phyloP scores from a whole-genome alignment of 2,113 vertebrate genomes.

The Colinus virginianus region DNA sequence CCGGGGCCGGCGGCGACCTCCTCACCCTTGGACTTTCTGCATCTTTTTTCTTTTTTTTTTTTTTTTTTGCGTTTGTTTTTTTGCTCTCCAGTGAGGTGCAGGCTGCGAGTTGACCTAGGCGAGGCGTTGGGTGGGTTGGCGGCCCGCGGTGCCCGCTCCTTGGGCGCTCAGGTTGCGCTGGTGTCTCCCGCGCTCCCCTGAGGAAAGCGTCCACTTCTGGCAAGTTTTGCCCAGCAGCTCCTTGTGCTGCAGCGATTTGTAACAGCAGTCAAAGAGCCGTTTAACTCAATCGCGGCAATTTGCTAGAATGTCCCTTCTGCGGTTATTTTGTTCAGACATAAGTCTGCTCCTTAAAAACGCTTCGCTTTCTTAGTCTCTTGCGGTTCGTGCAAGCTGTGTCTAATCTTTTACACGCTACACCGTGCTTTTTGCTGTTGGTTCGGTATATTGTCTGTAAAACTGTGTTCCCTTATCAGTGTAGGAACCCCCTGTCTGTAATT shows the following conservation, averaged over 20 bases:
- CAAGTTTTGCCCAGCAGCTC: neutral
- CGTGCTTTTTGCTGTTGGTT: neutral
- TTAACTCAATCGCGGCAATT: neutral
- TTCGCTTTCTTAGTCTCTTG: neutral
- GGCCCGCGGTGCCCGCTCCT: neutral
- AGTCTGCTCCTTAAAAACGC: neutral
- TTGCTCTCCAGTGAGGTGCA: neutral
- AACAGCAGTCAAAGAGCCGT: neutral
- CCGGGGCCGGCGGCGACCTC: neutral
- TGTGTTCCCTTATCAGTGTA: accelerated
- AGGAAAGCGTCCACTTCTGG: slow-evolving; percentile 35
- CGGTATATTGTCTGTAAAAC: neutral
- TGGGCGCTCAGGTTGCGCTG: neutral
- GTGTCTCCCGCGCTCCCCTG: neutral
- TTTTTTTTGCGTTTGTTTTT: too few species aligned
- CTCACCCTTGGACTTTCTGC: neutral
- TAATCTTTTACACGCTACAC: neutral
- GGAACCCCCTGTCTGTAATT: neutral
- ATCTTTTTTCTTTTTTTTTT: accelerated
- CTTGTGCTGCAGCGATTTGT: neutral
- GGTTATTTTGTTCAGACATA: neutral
- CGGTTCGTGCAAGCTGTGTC: neutral
- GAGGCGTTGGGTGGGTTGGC: neutral
- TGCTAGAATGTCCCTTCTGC: neutral
- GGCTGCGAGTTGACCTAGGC: accelerated